Conservation (phyloP, 2,113 vertebrate species). For the Limnothrissa miodon region DNA sequence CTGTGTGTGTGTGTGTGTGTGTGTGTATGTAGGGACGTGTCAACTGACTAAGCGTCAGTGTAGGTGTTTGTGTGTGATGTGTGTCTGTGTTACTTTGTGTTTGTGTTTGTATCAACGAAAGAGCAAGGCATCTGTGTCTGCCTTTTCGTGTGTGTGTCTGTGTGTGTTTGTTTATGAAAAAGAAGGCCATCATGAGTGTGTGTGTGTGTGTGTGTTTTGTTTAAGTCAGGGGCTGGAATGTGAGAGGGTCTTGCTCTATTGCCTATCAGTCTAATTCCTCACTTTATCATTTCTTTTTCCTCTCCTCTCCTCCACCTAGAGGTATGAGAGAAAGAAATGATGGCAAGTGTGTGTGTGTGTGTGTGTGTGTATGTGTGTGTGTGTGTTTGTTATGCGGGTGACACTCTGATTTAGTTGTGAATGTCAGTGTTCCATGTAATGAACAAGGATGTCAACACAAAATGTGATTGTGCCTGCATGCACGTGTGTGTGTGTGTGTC, state of each 20-base stretch:
- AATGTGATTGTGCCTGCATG: not conserved
- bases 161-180: not conserved
- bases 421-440: not conserved
- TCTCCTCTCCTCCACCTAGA: not conserved
- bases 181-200: no score
- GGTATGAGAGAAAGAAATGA: no score
- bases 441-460: no score
- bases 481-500: not conserved
- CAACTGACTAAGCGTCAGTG: no score
- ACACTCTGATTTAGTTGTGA: not conserved
- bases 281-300: not conserved
- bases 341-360: not conserved
- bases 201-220: conserved; percentile 49
- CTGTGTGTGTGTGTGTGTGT: not conserved
- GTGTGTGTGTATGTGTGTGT: conserved; percentile 33
- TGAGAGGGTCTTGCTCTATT: no score
- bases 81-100: not conserved
- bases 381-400: not conserved
- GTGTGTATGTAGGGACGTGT: no score
- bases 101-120: no score
- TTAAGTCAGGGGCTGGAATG: not conserved
- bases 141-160: not conserved
- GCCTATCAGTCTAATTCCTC: no score
- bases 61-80: not conserved
- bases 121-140: no score